phyloP scores from a whole-genome alignment of 2,797 vertebrate genomes.

The Luscinia megarhynchos region DNA sequence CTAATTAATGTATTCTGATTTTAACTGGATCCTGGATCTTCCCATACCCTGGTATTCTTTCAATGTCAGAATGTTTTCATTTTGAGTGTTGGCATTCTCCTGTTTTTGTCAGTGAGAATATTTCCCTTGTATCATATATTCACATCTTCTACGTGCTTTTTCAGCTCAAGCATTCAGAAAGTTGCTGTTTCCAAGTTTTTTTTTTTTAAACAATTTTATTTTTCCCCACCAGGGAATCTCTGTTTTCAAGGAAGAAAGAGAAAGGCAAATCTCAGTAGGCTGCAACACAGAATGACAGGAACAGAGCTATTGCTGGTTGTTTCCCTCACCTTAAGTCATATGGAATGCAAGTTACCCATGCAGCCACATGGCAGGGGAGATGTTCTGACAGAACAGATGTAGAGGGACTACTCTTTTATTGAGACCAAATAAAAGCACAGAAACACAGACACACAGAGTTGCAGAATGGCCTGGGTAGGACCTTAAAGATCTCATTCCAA shows the following conservation, averaged over 20 bases:
- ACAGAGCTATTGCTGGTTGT: not conserved
- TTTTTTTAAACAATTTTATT: not conserved
- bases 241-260: not conserved
- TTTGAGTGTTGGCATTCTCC: not conserved
- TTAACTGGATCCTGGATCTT: not conserved
- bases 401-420: no score
- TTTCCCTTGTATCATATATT: not conserved
- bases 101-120: not conserved
- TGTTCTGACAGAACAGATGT: not conserved
- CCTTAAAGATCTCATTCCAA: accelerated
- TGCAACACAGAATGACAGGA: not conserved
- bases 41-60: not conserved
- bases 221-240: not conserved
- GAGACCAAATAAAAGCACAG: not conserved
- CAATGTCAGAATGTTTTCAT: not conserved
- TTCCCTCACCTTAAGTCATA: not conserved
- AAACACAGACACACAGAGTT: not conserved
- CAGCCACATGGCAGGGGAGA: not conserved
- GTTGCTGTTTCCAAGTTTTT: not conserved
- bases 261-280: not conserved
- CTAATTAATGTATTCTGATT: not conserved
- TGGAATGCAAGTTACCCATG: not conserved
- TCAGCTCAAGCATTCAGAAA: not conserved
- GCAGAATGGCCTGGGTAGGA: not conserved
- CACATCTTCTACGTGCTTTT: not conserved